These are phyloP conservation scores for Camelus dromedarius DNA, from an alignment of 2,113 vertebrate genomes.

Conservation along the genomic window DNA sequence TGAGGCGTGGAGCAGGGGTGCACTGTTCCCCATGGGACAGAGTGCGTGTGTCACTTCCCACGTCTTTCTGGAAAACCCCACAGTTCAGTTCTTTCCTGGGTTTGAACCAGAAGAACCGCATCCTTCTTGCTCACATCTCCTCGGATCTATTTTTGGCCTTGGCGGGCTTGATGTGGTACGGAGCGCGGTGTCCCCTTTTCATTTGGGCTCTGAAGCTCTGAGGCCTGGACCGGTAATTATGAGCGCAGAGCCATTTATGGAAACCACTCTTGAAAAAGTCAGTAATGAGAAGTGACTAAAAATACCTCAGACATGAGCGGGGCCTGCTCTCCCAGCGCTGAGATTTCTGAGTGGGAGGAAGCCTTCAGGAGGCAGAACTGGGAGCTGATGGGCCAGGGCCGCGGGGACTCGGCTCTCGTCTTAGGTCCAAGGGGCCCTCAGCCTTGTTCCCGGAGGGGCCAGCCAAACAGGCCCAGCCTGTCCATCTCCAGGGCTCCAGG, in stretches of 20 bases:
- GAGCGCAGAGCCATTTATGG: conserved; percentile 68
- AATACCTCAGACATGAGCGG: background rate
- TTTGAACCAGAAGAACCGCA: background rate
- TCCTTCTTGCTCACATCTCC: conserved; percentile 56
- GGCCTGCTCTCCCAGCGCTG: background rate
- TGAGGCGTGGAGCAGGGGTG: background rate
- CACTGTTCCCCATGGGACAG: background rate
- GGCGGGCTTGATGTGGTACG: conserved; percentile 70
- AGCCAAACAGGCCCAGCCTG: background rate
- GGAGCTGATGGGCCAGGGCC: background rate
- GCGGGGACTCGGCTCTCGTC: background rate
- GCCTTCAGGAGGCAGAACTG: background rate
- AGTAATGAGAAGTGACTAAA: conserved; percentile 42
- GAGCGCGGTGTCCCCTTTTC: conserved; percentile 69
- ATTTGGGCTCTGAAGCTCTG: conserved; percentile 71
- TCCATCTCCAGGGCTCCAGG: rapidly evolving
- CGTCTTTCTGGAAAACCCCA: conserved; percentile 42
- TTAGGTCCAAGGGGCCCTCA: background rate
- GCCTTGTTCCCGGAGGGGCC: background rate
- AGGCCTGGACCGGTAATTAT: conserved; percentile 66
- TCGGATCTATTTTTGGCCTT: conserved; percentile 55
- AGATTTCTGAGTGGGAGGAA: conserved; percentile 34
- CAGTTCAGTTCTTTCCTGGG: background rate
- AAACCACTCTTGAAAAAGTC: conserved; percentile 49
- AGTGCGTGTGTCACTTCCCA: background rate